Evolutionary conservation across 1,140 invertebrate genomes (phyloP), one percentile per base, ranked within the genome.

Genomic region (Cecropterus lyciades): DNA sequence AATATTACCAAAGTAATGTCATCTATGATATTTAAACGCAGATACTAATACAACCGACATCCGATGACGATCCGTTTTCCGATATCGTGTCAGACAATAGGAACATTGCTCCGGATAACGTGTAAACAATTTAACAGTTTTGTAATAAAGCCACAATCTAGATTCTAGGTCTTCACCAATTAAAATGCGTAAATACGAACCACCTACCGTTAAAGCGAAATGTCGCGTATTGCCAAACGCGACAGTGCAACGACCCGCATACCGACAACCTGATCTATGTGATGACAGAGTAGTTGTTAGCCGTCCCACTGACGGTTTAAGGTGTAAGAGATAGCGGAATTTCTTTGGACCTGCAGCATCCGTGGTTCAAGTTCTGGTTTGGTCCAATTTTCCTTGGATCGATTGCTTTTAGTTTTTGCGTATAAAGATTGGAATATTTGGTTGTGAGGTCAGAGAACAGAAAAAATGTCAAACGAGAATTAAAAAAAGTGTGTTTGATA

Each of bases 251-350:
- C 79, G 84, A 81, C 87, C 85, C 74, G 87, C 84, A 88, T 88
- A 84, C 84, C 87, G 73, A 76, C 81, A 87, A 84, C 85, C 84
- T 84, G 87, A 84, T 89, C 85, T 87, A 86, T 84, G 84, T 86
- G 87, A 88, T 87, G 83, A 88, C 84, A 86, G 85, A 87, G 69
- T 79, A 73, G 80, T 81, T 86, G 81, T 84, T 85, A 73, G 75
- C 71, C 67, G 62, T 70, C 65, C 24, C 37, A 52, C 16, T 63
- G 13, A 0, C 13, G 73, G 71, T 72, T 1, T 24, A 65, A 65
- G 40, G 10, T 4, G 64, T 57, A 57, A 60, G 63, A 17, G 14
- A 7, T 30, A 57, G 40, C 40, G 40, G 40, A 14, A 7, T 40
- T 40, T 24, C 20, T 24, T 7, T 30, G 7, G 7, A 30, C 3